Conservation (phyloP, 2,888 invertebrate species). For the Lithophane ornitopus region DNA sequence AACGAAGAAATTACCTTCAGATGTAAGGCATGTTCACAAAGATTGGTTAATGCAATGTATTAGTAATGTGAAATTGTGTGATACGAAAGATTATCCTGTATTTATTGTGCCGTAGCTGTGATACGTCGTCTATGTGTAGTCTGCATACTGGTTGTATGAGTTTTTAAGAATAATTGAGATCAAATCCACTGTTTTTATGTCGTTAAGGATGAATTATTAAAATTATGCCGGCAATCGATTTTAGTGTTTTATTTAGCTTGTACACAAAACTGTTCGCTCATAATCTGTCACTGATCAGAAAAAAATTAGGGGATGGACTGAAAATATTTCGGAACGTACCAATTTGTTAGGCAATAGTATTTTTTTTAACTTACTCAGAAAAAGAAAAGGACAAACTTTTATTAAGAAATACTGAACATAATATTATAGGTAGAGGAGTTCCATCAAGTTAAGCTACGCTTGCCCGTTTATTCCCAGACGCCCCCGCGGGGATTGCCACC, state of each 20-base stretch:
- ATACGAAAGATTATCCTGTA: slow-evolving; percentile 80
- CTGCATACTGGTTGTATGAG: slow-evolving; percentile 41
- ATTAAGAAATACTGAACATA: no score
- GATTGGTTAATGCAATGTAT: slow-evolving; percentile 85
- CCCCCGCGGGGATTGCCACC: no score
- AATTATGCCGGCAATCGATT: background rate
- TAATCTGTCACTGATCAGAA: no score
- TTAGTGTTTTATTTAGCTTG: slow-evolving; percentile 18
- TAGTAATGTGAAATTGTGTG: slow-evolving; percentile 77
- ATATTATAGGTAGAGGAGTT: no score
- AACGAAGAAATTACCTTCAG: slow-evolving; percentile 71
- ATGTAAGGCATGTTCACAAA: slow-evolving; percentile 82
- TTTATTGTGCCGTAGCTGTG: slow-evolving; percentile 71
- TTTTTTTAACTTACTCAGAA: background rate
- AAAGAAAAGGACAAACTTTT: no score
- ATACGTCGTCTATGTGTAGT: no score
- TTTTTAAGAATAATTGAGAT: slow-evolving; percentile 25
- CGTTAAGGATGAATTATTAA: slow-evolving; percentile 16
- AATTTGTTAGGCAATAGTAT: background rate
- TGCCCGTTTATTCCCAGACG: no score
- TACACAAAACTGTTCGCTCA: background rate
- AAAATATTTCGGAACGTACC: background rate
- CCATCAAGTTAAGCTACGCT: no score
- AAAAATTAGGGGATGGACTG: background rate
- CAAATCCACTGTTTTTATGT: slow-evolving; percentile 34